Conservation (phyloP, 2,888 invertebrate genomes). For the Lasioglossum figueresi region DNA sequence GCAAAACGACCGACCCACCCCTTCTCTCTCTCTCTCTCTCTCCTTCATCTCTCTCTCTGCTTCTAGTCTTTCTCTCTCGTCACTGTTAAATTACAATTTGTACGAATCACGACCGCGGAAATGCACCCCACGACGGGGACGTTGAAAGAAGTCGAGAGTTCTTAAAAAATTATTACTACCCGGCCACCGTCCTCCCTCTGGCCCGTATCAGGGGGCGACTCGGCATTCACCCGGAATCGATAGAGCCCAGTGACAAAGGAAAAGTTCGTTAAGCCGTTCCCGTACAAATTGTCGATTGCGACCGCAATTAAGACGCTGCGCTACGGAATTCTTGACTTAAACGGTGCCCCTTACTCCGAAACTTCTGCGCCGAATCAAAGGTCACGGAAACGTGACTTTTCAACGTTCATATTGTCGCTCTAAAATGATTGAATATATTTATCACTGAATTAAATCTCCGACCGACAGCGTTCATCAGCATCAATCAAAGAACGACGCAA, state of each 20-base stretch:
- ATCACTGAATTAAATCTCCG: not conserved
- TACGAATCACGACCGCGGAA: conserved; percentile 64
- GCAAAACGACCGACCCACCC: conserved; percentile 39
- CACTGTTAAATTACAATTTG: conserved; percentile 70
- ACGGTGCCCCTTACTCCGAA: not conserved
- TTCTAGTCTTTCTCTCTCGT: conserved; percentile 46
- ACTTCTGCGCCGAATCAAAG: not conserved
- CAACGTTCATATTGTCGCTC: not conserved
- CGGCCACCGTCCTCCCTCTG: conserved; percentile 12
- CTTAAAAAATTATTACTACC: conserved; percentile 71
- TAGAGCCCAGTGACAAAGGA: conserved; percentile 61
- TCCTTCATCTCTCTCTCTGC: not conserved
- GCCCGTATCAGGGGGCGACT: conserved; percentile 6
- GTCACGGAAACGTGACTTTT: not conserved
- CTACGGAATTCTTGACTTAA: conserved; percentile 2
- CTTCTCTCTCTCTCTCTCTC: conserved; percentile 26
- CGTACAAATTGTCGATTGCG: conserved; percentile 65
- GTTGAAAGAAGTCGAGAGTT: conserved; percentile 59
- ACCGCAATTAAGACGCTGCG: conserved; percentile 63
- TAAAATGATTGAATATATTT: not conserved
- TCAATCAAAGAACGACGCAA: not conserved
- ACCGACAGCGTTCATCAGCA: not conserved
- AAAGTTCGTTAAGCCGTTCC: conserved; percentile 66
- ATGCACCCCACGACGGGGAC: conserved; percentile 31
- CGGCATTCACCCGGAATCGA: conserved; percentile 60